Evolutionary conservation across 2,113 vertebrate genomes (phyloP), one percentile per base, ranked within the genome.

Genomic region (Tachuris rubrigastra): DNA sequence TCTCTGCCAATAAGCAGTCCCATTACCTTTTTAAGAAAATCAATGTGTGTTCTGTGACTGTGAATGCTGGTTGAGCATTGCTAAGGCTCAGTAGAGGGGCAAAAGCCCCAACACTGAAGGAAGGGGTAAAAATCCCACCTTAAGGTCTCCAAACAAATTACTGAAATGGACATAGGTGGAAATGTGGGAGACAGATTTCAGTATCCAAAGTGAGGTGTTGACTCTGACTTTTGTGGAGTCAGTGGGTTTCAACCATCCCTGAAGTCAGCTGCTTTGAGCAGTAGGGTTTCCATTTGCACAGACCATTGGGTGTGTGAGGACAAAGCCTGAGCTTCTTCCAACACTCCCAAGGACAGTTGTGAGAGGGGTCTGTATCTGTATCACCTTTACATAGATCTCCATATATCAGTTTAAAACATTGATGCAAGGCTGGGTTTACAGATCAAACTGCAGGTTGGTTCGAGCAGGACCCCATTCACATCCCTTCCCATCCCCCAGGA

Each of bases 21-120:
- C 15, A 1, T 65, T 95, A 85, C 87, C 92, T 97, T 94, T 94
- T 91, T 71, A 93, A 95, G 93, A 91, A 88, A 90, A 86, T 59
- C 46, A 17, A 12, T 0, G 0, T 14, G 2, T 42, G 73, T 94
- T 42, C 39, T 72, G 35, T 79, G 89, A 77, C 20, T 62, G 4
- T n/a, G 67, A 81, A 81, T 58, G 56, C 22, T 68, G 60, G 22
- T 74, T 0, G 28, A 88, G 35, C 24, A 42, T 33, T 12, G 6
- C 46, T 56, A 88, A 88, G 35, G 44, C 35, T 83, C 42, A 27
- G 33, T 2, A 77, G 47, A 81, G 10, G 15, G 21, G 24, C 2
- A 47, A 27, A 77, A 63, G 0, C 41, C 68, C 31, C 44, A 42
- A 19, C 27, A 68, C 42, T 63, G 63, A 73, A 68, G 42, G 16